A percentile compares a stretch with the other conserved stretches of the same genome.
Evolutionary conservation across 2,888 invertebrate genomes (phyloP).

Genomic region (Dynastes tityus): DNA sequence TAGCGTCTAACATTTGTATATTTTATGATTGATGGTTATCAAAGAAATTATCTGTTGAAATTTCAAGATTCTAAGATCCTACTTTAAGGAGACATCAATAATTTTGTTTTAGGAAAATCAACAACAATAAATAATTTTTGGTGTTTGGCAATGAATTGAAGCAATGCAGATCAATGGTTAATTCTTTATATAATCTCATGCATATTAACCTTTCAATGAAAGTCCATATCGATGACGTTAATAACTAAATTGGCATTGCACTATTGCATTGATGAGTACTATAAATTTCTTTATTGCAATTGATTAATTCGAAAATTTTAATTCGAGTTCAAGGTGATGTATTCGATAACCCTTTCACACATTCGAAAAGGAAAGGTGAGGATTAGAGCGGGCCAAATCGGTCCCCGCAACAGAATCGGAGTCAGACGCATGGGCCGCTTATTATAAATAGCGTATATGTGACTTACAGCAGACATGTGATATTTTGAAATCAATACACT

Average conservation of each 20-base stretch:
- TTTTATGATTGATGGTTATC: neutral
- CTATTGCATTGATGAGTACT: neutral
- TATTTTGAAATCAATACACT: too few species aligned
- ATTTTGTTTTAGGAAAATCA: neutral
- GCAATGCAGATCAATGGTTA: neutral
- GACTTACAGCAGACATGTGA: too few species aligned
- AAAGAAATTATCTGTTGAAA: too few species aligned
- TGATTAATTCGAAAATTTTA: neutral
- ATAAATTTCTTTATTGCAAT: conserved; percentile 1
- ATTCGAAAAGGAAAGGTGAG: neutral
- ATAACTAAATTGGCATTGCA: conserved; percentile 17
- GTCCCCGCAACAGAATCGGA: too few species aligned
- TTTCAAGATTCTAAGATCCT: too few species aligned
- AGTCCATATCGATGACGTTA: neutral
- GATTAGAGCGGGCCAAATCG: too few species aligned
- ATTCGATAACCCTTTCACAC: neutral
- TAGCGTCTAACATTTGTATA: neutral
- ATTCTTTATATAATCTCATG: neutral
- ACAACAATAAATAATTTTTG: neutral
- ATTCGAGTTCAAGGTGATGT: conserved; percentile 21
- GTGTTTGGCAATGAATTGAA: neutral
- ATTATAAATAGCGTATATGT: too few species aligned
- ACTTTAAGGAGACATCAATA: too few species aligned
- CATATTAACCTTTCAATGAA: neutral
- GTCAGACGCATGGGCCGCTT: too few species aligned